These are phyloP conservation scores for Columba livia DNA, from an alignment of 2,113 vertebrate genomes.

Conservation along the genomic window DNA sequence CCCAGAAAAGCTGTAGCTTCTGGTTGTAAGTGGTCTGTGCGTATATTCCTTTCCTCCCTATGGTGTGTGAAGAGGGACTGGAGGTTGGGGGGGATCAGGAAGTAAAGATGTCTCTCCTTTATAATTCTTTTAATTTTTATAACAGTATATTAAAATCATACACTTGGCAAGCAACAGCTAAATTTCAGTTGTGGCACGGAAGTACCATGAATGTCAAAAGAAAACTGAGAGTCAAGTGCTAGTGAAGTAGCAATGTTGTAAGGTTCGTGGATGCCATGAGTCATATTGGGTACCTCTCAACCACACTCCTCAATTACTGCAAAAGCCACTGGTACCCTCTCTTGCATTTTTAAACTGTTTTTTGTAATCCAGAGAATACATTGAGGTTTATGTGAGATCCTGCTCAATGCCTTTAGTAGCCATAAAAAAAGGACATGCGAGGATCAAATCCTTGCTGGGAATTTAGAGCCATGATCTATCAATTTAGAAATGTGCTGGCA, in stretches of 20 bases:
- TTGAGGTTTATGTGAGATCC: not conserved
- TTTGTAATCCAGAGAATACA: not conserved
- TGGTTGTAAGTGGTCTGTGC: not conserved
- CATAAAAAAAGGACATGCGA: not conserved
- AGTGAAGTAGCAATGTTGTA: not conserved
- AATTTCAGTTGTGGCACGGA: not conserved
- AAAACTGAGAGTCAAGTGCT: not conserved
- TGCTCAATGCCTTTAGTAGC: not conserved
- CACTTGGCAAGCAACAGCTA: not conserved
- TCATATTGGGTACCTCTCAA: not conserved
- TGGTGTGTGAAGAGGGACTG: not conserved
- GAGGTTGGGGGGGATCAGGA: not conserved
- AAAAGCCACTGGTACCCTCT: not conserved
- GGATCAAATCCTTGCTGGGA: not conserved
- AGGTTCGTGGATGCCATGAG: not conserved
- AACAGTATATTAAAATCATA: not conserved
- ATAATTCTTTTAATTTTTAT: not conserved
- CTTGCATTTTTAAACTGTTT: not conserved
- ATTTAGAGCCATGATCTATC: not conserved
- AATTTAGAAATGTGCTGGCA: slow-evolving; percentile 8
- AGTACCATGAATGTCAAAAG: not conserved
- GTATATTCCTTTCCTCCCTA: not conserved
- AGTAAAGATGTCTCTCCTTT: not conserved
- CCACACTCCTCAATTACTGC: not conserved
- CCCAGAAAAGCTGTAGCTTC: not conserved